A percentile compares a stretch with the other conserved stretches of the same genome.
Conservation (phyloP, 1,140 invertebrate genomes). For the Drosophila pandora region DNA sequence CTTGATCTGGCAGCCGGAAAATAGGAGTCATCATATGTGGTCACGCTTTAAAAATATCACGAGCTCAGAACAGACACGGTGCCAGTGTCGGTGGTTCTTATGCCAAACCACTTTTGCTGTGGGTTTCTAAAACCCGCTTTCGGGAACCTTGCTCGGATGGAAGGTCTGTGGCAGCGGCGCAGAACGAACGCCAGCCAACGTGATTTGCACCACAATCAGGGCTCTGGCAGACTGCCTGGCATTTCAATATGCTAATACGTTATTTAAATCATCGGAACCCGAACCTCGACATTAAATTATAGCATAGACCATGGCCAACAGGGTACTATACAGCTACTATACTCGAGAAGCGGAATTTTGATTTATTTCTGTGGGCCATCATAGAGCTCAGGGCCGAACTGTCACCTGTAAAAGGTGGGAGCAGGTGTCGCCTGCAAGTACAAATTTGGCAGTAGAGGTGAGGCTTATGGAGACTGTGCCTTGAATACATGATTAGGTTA, state of each 20-base stretch:
- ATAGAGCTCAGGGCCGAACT: slow-evolving; percentile 27
- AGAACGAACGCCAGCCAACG: slow-evolving; percentile 52
- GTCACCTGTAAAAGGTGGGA: slow-evolving; percentile 31
- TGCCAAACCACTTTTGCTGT: slow-evolving; percentile 39
- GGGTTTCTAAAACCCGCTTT: slow-evolving; percentile 29
- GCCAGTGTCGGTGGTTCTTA: slow-evolving; percentile 27
- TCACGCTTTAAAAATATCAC: slow-evolving; percentile 77
- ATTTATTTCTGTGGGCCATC: background rate
- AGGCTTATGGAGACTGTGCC: slow-evolving; percentile 43
- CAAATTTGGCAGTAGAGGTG: slow-evolving; percentile 55
- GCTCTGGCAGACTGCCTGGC: slow-evolving; percentile 61
- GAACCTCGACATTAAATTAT: slow-evolving; percentile 14
- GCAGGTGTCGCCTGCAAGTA: slow-evolving; percentile 52
- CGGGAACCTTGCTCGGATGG: slow-evolving; percentile 7
- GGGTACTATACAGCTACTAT: slow-evolving; percentile 22
- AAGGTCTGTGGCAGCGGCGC: slow-evolving; percentile 26
- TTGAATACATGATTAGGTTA: slow-evolving; percentile 49
- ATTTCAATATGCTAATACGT: slow-evolving; percentile 66
- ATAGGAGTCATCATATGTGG: slow-evolving; percentile 40
- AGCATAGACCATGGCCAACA: slow-evolving; percentile 23
- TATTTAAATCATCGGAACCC: slow-evolving; percentile 57
- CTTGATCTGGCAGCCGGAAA: slow-evolving; percentile 8
- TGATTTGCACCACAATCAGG: slow-evolving; percentile 63
- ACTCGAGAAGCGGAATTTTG: slow-evolving; percentile 3
- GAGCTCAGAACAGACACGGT: slow-evolving; percentile 34